Percentiles rank a stretch among this genome's conserved stretches.
Evolutionary conservation across 2,797 vertebrate species (phyloP).

Genomic region (Morus bassanus): DNA sequence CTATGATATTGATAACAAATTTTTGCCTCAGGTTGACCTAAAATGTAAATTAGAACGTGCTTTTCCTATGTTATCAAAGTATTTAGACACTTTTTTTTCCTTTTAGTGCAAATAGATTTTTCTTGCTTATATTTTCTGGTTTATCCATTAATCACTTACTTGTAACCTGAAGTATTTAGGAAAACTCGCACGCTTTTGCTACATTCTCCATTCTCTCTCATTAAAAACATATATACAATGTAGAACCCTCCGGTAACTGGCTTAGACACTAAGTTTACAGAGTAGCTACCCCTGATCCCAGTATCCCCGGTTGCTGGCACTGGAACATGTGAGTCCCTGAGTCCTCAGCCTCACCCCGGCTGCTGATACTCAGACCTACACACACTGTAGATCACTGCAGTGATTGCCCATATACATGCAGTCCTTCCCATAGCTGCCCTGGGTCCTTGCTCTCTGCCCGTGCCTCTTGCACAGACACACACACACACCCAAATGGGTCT

Average conservation of each 20-base stretch:
- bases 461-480: background rate
- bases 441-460: accelerated
- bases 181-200: background rate
- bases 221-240: background rate
- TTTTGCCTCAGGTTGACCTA: background rate
- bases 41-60: background rate
- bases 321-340: background rate
- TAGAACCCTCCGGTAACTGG: background rate
- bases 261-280: background rate
- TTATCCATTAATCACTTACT: background rate
- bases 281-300: background rate
- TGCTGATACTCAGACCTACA: background rate
- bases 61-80: background rate
- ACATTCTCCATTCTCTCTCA: background rate
- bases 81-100: background rate
- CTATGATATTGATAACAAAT: background rate
- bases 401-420: background rate
- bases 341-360: background rate
- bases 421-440: background rate
- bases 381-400: background rate
- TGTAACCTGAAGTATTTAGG: background rate
- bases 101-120: background rate
- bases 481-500: background rate
- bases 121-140: background rate
- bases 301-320: background rate